These are phyloP conservation scores for Abrostola triplasia DNA, from an alignment of 2,888 invertebrate genomes.

Conservation along the genomic window DNA sequence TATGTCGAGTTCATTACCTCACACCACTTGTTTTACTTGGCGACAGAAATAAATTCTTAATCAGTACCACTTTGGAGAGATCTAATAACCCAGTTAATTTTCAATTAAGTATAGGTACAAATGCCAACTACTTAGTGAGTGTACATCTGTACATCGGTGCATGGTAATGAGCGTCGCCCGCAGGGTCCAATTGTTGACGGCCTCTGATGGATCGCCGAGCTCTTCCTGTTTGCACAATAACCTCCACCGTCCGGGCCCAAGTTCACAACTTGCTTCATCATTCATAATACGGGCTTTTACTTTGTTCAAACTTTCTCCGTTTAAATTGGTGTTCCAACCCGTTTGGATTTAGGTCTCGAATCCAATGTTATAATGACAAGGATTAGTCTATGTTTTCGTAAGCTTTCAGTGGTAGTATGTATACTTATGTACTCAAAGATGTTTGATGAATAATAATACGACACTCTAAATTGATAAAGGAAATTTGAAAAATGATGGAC, in stretches of 20 bases:
- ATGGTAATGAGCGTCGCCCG: conserved; percentile 51
- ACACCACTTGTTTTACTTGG: no score
- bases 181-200: conserved; percentile 62
- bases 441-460: no score
- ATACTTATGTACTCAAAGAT: no score
- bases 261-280: conserved; percentile 75
- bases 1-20: no score
- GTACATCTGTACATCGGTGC: conserved; percentile 33
- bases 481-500: no score
- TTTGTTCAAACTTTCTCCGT: conserved; percentile 60
- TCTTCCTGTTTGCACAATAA: conserved; percentile 63
- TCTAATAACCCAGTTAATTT: neutral
- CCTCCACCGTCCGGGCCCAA: conserved; percentile 54
- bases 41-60: no score
- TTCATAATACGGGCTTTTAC: conserved; percentile 72
- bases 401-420: neutral
- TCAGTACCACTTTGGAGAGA: no score
- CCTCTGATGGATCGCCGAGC: conserved; percentile 59
- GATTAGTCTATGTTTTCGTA: conserved; percentile 16
- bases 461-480: no score
- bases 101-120: conserved; percentile 7
- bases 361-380: conserved; percentile 11
- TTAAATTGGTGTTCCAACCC: conserved; percentile 54
- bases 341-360: conserved; percentile 29
- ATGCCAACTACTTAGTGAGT: conserved; percentile 18